phyloP scores from a whole-genome alignment of 2,113 vertebrate genomes.

The Paramormyrops kingsleyae region DNA sequence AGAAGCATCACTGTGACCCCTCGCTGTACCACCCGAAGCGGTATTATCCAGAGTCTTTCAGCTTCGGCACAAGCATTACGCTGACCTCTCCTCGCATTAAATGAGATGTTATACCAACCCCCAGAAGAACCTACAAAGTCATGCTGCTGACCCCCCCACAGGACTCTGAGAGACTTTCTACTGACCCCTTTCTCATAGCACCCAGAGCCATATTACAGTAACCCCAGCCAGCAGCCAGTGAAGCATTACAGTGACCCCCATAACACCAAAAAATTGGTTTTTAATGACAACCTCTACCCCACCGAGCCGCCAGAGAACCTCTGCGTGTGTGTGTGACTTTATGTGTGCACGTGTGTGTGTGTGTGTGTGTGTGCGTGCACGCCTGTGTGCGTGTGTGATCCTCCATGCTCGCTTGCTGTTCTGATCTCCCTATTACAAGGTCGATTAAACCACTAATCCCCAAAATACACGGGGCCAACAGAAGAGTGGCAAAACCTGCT shows the following conservation, averaged over 20 bases:
- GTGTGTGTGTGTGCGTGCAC: conserved; percentile 37
- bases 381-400: conserved; percentile 18
- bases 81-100: neutral
- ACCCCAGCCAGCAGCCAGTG: neutral
- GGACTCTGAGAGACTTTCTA: conserved; percentile 56
- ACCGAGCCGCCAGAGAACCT: neutral
- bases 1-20: conserved; percentile 53
- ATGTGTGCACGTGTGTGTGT: too few species aligned
- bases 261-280: neutral
- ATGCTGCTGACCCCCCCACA: conserved; percentile 20
- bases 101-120: neutral
- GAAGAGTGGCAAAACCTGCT: conserved; percentile 31
- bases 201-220: neutral
- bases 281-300: neutral
- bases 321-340: neutral
- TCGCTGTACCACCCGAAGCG: neutral
- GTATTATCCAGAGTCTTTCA: neutral
- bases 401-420: conserved; percentile 61
- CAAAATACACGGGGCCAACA: conserved; percentile 68
- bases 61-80: neutral
- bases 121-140: conserved; percentile 3
- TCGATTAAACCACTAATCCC: conserved; percentile 75
- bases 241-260: neutral
- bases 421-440: conserved; percentile 75
- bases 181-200: conserved; percentile 38